These are phyloP conservation scores for Anguilla obscura DNA, from an alignment of 2,797 vertebrate species.

Conservation along the genomic window DNA sequence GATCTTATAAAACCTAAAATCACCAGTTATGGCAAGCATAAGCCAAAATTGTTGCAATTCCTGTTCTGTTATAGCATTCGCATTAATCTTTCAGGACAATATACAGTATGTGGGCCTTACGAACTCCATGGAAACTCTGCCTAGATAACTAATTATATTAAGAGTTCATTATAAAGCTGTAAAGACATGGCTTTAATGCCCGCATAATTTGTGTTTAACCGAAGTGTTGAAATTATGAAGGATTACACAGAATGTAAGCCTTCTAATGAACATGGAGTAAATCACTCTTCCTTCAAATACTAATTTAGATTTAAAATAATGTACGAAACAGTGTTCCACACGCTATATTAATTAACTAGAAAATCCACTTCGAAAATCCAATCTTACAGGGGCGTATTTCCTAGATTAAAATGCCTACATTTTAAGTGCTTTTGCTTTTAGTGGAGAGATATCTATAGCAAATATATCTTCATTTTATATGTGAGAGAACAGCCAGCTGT, in stretches of 20 bases:
- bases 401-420: neutral
- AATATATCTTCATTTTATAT: neutral
- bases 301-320: constrained; percentile 25
- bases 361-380: constrained; percentile 5
- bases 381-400: constrained; percentile 1
- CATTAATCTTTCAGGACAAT: neutral
- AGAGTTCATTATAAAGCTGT: neutral
- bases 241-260: neutral
- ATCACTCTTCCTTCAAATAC: neutral
- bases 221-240: neutral
- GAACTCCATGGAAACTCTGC: neutral
- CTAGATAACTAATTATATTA: neutral
- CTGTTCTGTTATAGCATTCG: neutral
- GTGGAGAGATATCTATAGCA: neutral
- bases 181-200: neutral
- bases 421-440: neutral
- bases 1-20: no score
- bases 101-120: neutral
- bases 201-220: neutral
- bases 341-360: neutral
- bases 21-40: no score
- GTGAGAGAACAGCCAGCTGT: neutral
- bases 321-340: neutral
- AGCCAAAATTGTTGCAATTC: no score
- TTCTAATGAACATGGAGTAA: constrained; percentile 8